Percentiles rank a stretch among this genome's conserved stretches.
phyloP scores from a whole-genome alignment of 1,140 invertebrate species.

The Tyrophagus putrescentiae region DNA sequence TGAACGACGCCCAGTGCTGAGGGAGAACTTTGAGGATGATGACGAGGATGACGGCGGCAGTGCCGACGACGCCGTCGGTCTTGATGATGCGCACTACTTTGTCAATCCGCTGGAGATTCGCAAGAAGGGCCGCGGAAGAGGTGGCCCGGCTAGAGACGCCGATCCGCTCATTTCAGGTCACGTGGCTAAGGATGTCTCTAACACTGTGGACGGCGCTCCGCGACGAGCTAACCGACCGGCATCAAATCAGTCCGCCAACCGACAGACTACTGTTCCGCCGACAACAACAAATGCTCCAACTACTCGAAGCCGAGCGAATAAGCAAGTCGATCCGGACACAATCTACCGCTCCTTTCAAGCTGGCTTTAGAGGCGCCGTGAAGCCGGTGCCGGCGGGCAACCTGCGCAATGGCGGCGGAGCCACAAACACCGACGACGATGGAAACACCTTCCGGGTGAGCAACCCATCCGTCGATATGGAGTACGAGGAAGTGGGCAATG shows the following conservation, averaged over 20 bases:
- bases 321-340: background rate
- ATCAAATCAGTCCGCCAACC: background rate
- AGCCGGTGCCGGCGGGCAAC: background rate
- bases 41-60: background rate
- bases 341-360: background rate
- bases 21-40: slow-evolving; percentile 9
- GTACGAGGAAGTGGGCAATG: slow-evolving; percentile 11
- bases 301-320: background rate
- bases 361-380: background rate
- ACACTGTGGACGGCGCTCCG: background rate
- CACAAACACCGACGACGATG: background rate
- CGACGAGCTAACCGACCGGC: background rate
- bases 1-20: slow-evolving; percentile 5
- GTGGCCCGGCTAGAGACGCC: background rate
- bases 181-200: slow-evolving; percentile 8
- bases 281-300: no score
- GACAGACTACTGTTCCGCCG: background rate
- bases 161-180: background rate
- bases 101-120: background rate
- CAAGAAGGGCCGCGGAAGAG: background rate
- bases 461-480: background rate
- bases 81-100: background rate
- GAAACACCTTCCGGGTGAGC: background rate
- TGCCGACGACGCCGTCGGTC: background rate
- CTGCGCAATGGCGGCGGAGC: background rate